Conservation (phyloP, 2,888 invertebrate genomes). For the Hirudinaria manillensis region DNA sequence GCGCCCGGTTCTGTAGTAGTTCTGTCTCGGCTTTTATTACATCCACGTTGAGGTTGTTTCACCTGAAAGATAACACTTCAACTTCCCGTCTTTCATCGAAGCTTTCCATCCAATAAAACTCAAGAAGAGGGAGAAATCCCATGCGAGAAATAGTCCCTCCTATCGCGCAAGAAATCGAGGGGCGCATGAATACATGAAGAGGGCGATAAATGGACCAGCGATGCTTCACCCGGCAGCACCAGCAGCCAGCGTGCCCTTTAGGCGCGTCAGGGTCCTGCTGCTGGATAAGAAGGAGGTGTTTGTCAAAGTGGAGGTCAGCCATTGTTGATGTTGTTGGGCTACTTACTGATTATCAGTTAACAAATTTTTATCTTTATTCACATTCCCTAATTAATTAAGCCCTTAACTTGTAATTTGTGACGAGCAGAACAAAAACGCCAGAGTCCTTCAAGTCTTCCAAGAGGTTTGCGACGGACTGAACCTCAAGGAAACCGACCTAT, state of each 20-base stretch:
- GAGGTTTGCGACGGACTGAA: constrained; percentile 76
- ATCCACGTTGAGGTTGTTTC: too few species aligned
- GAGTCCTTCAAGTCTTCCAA: constrained; percentile 74
- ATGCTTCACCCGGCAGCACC: constrained; percentile 8
- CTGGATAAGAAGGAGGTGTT: constrained; percentile 8
- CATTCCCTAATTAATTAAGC: background rate
- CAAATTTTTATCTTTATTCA: background rate
- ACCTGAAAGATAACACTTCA: too few species aligned
- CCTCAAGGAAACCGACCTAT: constrained; percentile 76
- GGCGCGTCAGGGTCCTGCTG: background rate
- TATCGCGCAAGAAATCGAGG: too few species aligned
- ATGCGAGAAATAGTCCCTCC: too few species aligned
- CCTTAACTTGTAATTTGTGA: background rate
- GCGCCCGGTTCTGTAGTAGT: too few species aligned
- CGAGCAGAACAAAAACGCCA: constrained; percentile 64
- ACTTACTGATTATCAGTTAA: background rate
- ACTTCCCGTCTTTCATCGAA: too few species aligned
- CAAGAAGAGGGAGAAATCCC: too few species aligned
- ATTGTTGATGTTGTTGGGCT: background rate
- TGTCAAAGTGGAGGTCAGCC: background rate
- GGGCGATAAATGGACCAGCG: background rate
- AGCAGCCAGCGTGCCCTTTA: background rate
- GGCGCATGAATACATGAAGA: constrained; percentile 9
- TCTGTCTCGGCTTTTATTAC: too few species aligned
- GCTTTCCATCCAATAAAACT: too few species aligned